Conservation (phyloP, 2,797 vertebrate species). For the Aotus griseimembra region DNA sequence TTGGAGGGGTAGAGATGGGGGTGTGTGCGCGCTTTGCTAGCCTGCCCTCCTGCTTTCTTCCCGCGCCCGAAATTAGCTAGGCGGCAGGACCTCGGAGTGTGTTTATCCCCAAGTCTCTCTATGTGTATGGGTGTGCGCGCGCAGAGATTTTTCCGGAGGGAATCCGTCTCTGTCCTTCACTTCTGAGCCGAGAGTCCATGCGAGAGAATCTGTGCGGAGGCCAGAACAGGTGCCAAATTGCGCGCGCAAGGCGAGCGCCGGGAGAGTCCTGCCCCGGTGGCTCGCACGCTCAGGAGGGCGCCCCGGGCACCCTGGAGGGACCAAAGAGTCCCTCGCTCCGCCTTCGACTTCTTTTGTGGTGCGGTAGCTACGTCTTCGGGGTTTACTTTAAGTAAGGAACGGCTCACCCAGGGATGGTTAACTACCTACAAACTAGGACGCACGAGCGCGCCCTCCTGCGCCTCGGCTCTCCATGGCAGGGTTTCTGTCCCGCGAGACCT, state of each 20-base stretch:
- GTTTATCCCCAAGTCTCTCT: neutral
- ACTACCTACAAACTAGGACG: neutral
- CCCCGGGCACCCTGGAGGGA: neutral
- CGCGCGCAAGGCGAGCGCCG: neutral
- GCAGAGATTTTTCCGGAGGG: neutral
- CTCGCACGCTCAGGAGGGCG: neutral
- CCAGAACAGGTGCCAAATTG: neutral
- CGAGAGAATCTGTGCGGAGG: neutral
- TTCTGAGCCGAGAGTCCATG: neutral
- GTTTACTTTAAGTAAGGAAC: neutral
- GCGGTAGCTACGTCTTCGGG: neutral
- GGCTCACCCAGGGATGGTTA: neutral
- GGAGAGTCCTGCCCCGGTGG: neutral
- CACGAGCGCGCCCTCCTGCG: constrained; percentile 64
- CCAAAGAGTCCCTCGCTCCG: neutral
- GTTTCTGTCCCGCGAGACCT: neutral
- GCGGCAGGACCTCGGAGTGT: neutral
- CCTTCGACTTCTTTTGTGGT: neutral
- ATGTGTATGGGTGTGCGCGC: neutral
- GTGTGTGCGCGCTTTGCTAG: neutral
- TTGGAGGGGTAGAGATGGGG: neutral
- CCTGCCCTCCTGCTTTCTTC: neutral
- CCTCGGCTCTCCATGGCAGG: neutral
- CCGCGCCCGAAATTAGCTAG: neutral
- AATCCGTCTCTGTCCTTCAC: neutral